A percentile compares a stretch with the other conserved stretches of the same genome.
Conservation (phyloP, 2,113 vertebrate genomes). For the Cathartes aura region DNA sequence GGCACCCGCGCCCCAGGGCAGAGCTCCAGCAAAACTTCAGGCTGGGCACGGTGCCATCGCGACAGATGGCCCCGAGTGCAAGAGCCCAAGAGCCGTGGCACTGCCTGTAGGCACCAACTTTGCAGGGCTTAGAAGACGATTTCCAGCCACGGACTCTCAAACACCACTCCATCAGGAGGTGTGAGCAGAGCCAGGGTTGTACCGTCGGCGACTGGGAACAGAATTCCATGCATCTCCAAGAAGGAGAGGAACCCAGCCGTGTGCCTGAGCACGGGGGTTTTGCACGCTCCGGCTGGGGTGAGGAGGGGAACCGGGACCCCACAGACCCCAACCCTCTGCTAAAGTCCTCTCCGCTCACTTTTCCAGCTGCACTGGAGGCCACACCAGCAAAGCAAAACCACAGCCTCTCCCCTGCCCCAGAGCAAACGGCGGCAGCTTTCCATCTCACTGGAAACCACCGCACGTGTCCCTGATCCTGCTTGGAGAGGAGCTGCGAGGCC, state of each 20-base stretch:
- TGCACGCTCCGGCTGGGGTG: neutral
- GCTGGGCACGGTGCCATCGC: neutral
- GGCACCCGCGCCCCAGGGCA: constrained; percentile 20
- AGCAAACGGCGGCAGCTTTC: neutral
- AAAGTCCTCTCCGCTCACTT: neutral
- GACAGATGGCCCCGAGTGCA: neutral
- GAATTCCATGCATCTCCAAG: rapidly evolving
- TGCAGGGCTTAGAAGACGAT: neutral
- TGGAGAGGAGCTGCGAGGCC: neutral
- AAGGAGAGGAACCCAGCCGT: neutral
- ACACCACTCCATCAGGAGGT: neutral
- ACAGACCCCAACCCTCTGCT: neutral
- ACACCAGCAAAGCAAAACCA: neutral
- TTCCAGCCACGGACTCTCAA: neutral
- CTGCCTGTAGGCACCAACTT: neutral
- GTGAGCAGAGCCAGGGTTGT: neutral
- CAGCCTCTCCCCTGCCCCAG: neutral
- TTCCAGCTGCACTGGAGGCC: neutral
- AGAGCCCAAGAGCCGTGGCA: neutral
- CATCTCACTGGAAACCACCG: neutral
- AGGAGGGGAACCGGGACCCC: neutral
- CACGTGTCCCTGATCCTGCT: rapidly evolving
- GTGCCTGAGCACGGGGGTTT: neutral
- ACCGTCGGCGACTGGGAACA: rapidly evolving
- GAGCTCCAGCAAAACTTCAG: neutral